Evolutionary conservation across 2,797 vertebrate species (phyloP), one percentile per base, ranked within the genome.

Genomic region (Salmo trutta): DNA sequence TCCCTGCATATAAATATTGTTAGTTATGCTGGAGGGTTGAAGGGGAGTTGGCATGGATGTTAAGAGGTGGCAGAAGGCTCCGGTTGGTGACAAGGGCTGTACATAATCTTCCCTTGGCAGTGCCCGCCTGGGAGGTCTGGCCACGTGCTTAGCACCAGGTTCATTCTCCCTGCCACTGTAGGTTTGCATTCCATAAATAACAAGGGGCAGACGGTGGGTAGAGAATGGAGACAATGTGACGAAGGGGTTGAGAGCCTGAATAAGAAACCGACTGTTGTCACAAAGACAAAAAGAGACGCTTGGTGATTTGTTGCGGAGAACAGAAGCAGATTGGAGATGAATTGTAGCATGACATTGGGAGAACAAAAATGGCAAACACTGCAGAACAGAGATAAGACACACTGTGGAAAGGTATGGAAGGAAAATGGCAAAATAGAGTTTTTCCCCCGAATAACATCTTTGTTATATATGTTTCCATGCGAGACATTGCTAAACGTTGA

Each of bases 321-420:
- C 91, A 93, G 87, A 92, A 84, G 87, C 88, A 92, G 91, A 92
- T 91, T 91, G 91, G 79, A 88, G 78, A 90, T 93, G 93, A 94
- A 95, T 93, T 89, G 91, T 93, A 92, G 90, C 92, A 88, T 92
- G 92, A 93, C 93, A 94, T 88, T 85, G 87, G 87, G 86, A 88
- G 93, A 93, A 95, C 93, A 95, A 94, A 94, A 92, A 89, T 84
- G 81, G 69, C 88, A 89, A 92, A 89, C 82, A 85, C 94, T 95
- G 94, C 93, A 89, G 84, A 79, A 76, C 54, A 54, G 86, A 88
- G 94, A 95, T 95, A 95, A 95, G 93, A 76, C 67, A 73, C 67
- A 16, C 21, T 24, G 77, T 75, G 82, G 85, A 87, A 89, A 92
- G 89, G 92, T 92, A 89, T 73, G 71, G 14, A 68, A 72, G 65